Percentiles rank a stretch among this genome's conserved stretches.
phyloP scores from a whole-genome alignment of 2,888 invertebrate genomes.

The Lissonota sp. region DNA sequence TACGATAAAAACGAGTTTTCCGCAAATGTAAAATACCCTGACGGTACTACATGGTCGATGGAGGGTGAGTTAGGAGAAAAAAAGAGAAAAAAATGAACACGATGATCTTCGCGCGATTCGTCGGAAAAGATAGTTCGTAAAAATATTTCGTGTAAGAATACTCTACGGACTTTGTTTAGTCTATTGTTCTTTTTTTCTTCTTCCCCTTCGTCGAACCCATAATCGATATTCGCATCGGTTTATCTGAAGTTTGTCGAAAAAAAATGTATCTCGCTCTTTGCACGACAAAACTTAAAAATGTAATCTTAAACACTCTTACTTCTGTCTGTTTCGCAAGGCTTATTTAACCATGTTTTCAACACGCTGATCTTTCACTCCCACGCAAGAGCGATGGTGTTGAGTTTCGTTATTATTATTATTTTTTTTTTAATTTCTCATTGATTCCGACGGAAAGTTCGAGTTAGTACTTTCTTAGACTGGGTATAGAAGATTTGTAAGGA shows the following conservation, averaged over 20 bases:
- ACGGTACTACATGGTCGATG: slow-evolving; percentile 20
- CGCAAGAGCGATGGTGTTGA: slow-evolving; percentile 19
- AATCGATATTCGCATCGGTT: slow-evolving; percentile 1
- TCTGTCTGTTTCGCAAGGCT: slow-evolving; percentile 22
- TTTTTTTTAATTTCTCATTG: background rate
- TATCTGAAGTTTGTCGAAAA: slow-evolving; percentile 21
- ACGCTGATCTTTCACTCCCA: slow-evolving; percentile 10
- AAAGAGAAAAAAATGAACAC: slow-evolving; percentile 30
- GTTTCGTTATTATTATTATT: slow-evolving; percentile 30
- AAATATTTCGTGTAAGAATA: slow-evolving; percentile 21
- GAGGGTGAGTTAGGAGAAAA: background rate
- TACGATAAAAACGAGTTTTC: slow-evolving; percentile 30
- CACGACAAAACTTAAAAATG: slow-evolving; percentile 33
- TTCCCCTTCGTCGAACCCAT: slow-evolving; percentile 17
- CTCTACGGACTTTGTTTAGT: slow-evolving; percentile 18
- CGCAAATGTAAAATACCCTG: slow-evolving; percentile 20
- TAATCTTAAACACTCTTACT: slow-evolving; percentile 41
- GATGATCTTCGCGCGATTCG: slow-evolving; percentile 37
- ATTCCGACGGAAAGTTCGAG: slow-evolving; percentile 38
- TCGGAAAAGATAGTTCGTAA: slow-evolving; percentile 15
- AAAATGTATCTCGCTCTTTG: slow-evolving; percentile 13
- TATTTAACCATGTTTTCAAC: slow-evolving; percentile 31
- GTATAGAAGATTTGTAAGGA: slow-evolving; percentile 81
- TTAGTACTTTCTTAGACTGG: slow-evolving; percentile 82
- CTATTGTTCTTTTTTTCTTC: slow-evolving; percentile 24